Evolutionary conservation across 2,888 invertebrate genomes (phyloP).

Genomic region (Portevinia maculata): DNA sequence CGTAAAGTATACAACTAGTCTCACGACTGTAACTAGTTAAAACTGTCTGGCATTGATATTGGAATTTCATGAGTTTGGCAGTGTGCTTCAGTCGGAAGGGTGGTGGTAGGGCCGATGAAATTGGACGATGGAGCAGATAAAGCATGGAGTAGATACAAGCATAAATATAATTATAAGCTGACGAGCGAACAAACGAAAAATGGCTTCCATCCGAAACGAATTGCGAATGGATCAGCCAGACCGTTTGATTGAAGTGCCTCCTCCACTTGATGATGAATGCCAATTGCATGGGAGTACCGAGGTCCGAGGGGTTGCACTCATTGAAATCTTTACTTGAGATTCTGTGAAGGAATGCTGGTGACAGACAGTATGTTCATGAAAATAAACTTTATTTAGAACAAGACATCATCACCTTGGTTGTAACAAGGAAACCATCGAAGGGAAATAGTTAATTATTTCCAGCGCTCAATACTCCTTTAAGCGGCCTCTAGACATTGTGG

Average conservation of each 20-base stretch:
- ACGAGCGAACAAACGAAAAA: conserved; percentile 1
- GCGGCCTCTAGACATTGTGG: conserved; percentile 9
- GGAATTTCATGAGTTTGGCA: conserved; percentile 44
- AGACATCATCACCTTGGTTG: too few relatives aligned
- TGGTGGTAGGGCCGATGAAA: neutral
- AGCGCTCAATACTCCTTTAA: neutral
- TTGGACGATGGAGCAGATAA: conserved; percentile 20
- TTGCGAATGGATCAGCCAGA: neutral
- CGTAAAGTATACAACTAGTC: neutral
- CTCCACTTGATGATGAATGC: neutral
- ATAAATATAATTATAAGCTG: conserved; percentile 33
- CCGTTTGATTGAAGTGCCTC: conserved; percentile 9
- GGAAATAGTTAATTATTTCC: conserved; percentile 2
- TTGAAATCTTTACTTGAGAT: neutral
- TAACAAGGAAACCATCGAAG: neutral
- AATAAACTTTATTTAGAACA: neutral
- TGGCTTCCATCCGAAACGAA: conserved; percentile 7
- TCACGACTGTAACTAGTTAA: conserved; percentile 46
- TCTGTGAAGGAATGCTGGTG: neutral
- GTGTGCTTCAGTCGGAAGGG: neutral
- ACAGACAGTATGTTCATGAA: neutral
- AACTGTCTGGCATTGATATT: conserved; percentile 48
- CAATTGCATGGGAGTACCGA: neutral
- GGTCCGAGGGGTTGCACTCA: neutral
- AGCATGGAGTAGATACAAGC: conserved; percentile 11